Base-by-base conservation (phyloP, 1,140 invertebrate species). In the Zophobas morio region DNA sequence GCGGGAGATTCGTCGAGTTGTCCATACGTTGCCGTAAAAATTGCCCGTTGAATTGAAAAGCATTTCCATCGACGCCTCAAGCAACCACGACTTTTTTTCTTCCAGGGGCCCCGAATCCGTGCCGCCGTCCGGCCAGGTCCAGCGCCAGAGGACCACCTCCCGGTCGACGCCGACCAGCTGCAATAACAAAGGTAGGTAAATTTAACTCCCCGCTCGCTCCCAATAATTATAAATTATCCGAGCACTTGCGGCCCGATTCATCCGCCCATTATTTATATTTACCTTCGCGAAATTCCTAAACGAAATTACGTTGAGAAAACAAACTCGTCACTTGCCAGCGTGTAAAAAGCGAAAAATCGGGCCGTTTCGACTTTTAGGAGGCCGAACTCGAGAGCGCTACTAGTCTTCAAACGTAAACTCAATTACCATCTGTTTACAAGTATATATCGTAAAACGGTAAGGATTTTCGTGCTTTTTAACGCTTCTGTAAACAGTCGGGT, bases 91-190 rank as follows among this genome's bases (percentile, higher is more conserved):
- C 3, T 56, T 56, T 66, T 66, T 42, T 39, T 3, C 4, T 83
- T 83, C n/a, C 77, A 84, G 82, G 5, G 60, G 72, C 20, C 60
- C 79, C 1, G 82, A 84, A 72, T 46, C 79, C 5, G 74, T 78
- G 1, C 77, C 53, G 51, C 82, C 80, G 33, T 42, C 77, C 1
- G 76, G 46, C 53, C 78, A 74, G 39, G 71, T 37, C 3, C 79
- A 78, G 35, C 71, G 79, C 6, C 80, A 78, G 77, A 72, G 80
- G 37, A 47, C 81, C 1, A 79, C 82, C n/a, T 78, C 80, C 2
- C 70, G 82, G 60, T 81, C 81, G 2, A 84, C 82, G 5, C 82
- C 82, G n/a, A 84, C 78, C 36, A 81, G 74, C 71, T 79, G 81
- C 57, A 76, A 63, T 34, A 51, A 49, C 20, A 83, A 83, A 83